Evolutionary conservation across 2,888 invertebrate genomes (phyloP), one percentile per base, ranked within the genome.

Genomic region (Dolomedes plantarius): DNA sequence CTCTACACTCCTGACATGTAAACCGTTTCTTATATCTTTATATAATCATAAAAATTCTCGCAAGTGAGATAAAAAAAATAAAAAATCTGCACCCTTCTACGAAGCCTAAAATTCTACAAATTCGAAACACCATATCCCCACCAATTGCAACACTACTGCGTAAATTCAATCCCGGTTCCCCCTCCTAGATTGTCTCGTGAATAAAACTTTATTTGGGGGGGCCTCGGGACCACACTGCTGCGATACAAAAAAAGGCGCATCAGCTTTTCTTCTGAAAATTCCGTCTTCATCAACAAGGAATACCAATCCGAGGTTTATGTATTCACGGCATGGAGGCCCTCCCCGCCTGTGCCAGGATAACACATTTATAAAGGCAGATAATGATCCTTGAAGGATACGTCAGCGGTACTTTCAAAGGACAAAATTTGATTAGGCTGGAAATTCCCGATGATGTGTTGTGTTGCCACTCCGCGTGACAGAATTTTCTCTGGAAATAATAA

Each of bases 321-420:
- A 85, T 85, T 85, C 83, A 85, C 73, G 72, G 67, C 83, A 85
- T 77, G 77, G 9, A 39, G 27, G 41, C 13, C 41, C 32, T 31
- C 46, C 79, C 32, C 32, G 19, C 11, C 32, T 36, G 19, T 67
- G n/a, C n/a, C n/a, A 9, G 32, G 69, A 69, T 86, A 79, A 86
- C 85, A 69, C 69, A 72, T 73, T 86, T 86, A 86, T 79, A 86
- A 68, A 78, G 69, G 74, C 74, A n/a, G 68, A 86, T 86, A 86
- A 86, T 86, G 79, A 86, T 79, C 73, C 85, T 86, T 86, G 85
- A 79, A 74, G 79, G 85, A 86, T 86, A 74, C 74, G 46, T 27
- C 46, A 86, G 74, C 74, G 69, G 79, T 74, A 29, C 69, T 56
- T 73, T 71, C 71, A 78, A 85, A 68, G 72, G 69, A 86, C 78